Conservation (phyloP, 2,113 vertebrate species). For the Scartelaos histophorus region DNA sequence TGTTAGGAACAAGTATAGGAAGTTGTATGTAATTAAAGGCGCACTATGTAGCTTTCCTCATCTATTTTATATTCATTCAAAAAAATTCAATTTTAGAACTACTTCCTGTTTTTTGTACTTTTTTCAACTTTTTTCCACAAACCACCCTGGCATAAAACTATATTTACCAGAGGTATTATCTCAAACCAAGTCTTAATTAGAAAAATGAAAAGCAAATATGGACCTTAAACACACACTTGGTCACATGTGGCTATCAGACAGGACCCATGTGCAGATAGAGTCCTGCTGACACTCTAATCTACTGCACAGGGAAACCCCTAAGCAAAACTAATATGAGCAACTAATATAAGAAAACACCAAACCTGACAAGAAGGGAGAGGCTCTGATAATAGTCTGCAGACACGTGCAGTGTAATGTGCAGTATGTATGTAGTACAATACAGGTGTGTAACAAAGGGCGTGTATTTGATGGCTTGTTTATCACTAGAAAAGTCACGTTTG, state of each 20-base stretch:
- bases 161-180: too few relatives aligned
- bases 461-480: neutral
- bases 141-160: too few relatives aligned
- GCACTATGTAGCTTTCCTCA: too few relatives aligned
- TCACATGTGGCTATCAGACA: neutral
- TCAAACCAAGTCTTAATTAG: too few relatives aligned
- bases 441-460: neutral
- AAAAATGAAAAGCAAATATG: too few relatives aligned
- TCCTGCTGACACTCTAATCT: neutral
- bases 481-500: neutral
- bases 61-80: too few relatives aligned
- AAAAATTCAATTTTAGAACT: too few relatives aligned
- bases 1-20: too few relatives aligned
- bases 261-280: neutral
- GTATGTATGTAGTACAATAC: neutral
- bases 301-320: neutral
- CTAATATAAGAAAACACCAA: too few relatives aligned
- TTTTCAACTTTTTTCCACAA: too few relatives aligned
- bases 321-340: neutral
- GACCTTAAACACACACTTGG: neutral
- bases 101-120: too few relatives aligned
- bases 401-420: neutral
- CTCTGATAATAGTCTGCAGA: conserved; percentile 15
- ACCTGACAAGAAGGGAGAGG: conserved; percentile 7
- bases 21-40: too few relatives aligned